A percentile compares a stretch with the other conserved stretches of the same genome.
These are phyloP conservation scores for Pachycephala philippinensis DNA, from an alignment of 2,113 vertebrate species.

Conservation along the genomic window DNA sequence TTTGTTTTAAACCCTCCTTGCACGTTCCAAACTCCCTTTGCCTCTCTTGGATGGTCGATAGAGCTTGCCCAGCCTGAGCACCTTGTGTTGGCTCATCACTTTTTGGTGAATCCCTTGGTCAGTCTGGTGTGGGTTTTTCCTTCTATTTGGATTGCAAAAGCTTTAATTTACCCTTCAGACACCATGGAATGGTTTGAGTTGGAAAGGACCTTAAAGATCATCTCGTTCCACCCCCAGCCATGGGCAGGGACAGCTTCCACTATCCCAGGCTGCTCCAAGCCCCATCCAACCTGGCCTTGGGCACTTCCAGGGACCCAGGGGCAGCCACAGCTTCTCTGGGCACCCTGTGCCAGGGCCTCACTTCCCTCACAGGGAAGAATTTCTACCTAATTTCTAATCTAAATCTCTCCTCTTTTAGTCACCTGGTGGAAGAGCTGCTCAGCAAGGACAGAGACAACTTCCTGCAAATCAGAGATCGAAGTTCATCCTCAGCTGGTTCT, in stretches of 20 bases:
- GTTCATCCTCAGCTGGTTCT: background rate
- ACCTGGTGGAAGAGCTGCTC: background rate
- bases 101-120: background rate
- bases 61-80: background rate
- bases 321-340: background rate
- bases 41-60: background rate
- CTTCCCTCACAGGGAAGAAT: rapidly evolving
- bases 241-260: background rate
- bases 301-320: background rate
- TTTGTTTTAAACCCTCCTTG: background rate
- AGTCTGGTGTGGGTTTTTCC: rapidly evolving
- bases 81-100: rapidly evolving
- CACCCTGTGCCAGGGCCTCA: background rate
- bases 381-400: background rate
- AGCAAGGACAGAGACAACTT: background rate
- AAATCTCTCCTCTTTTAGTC: background rate
- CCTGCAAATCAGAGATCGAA: rapidly evolving
- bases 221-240: background rate
- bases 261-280: rapidly evolving
- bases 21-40: background rate
- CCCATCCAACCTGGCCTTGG: rapidly evolving
- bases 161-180: background rate
- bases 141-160: background rate
- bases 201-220: background rate
- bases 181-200: background rate